phyloP scores from a whole-genome alignment of 2,888 invertebrate species.

The Cephonodes hylas region DNA sequence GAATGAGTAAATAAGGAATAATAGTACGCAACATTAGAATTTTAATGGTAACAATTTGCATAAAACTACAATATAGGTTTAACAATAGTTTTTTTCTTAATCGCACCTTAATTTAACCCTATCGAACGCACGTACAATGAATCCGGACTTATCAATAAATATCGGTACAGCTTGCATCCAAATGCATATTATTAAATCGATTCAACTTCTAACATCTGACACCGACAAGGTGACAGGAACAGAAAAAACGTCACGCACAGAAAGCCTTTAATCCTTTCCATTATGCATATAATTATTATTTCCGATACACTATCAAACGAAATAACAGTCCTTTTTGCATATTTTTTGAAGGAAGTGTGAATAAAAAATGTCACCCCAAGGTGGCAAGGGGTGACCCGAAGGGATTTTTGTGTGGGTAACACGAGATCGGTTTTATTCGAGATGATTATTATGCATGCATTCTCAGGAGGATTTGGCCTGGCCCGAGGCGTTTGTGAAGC shows the following conservation, averaged over 20 bases:
- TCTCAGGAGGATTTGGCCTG: conserved; percentile 75
- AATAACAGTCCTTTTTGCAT: conserved; percentile 79
- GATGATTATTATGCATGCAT: conserved; percentile 76
- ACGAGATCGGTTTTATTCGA: conserved; percentile 61
- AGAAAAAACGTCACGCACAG: conserved; percentile 64
- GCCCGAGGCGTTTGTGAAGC: conserved; percentile 65
- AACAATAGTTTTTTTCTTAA: conserved; percentile 36
- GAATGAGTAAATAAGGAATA: neutral
- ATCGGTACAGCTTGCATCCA: conserved; percentile 59
- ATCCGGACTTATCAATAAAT: conserved; percentile 58
- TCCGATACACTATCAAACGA: conserved; percentile 76
- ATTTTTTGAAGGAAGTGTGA: conserved; percentile 78
- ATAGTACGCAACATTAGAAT: neutral
- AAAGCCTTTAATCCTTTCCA: conserved; percentile 75
- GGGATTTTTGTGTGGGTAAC: conserved; percentile 66
- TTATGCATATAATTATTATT: conserved; percentile 82
- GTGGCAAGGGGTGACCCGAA: conserved; percentile 71
- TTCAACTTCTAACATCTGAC: conserved; percentile 65
- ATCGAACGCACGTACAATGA: conserved; percentile 34
- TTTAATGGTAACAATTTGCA: conserved; percentile 26
- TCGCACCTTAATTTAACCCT: conserved; percentile 39
- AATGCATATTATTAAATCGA: conserved; percentile 70
- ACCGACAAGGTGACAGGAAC: conserved; percentile 73
- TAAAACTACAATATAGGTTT: conserved; percentile 28
- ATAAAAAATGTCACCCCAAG: conserved; percentile 79